Conservation (phyloP, 2,888 invertebrate species). For the Latheticus oryzae region DNA sequence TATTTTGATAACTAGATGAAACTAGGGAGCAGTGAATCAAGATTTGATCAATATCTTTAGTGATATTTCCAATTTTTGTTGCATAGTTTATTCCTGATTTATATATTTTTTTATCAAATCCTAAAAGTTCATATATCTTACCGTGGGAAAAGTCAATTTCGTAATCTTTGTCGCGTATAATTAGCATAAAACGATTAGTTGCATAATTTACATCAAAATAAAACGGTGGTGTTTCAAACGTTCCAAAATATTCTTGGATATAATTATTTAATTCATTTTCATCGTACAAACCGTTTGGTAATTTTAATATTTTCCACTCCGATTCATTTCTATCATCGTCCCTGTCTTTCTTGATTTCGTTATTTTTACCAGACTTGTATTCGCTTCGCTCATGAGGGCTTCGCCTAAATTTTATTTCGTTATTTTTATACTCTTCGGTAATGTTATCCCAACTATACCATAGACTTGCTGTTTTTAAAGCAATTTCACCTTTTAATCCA, state of each 20-base stretch:
- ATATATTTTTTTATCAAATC: constrained; percentile 2
- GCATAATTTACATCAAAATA: constrained; percentile 35
- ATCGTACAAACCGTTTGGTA: constrained; percentile 10
- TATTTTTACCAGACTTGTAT: constrained; percentile 2
- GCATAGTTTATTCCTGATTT: constrained; percentile 3
- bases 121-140: constrained; percentile 2
- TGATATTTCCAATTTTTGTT: constrained; percentile 12
- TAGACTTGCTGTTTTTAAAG: constrained; percentile 12
- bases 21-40: constrained; percentile 14
- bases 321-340: constrained; percentile 10
- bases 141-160: constrained; percentile 2
- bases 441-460: constrained; percentile 2
- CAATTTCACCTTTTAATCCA: constrained; percentile 27
- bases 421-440: constrained; percentile 2
- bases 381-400: constrained; percentile 3
- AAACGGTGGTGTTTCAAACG: constrained; percentile 32
- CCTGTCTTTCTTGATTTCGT: constrained; percentile 3
- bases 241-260: constrained; percentile 26
- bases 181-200: constrained; percentile 1
- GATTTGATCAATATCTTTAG: constrained; percentile 13
- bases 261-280: constrained; percentile 25
- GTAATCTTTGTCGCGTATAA: constrained; percentile 2
- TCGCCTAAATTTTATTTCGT: constrained; percentile 2
- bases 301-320: constrained; percentile 11
- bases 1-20: constrained; percentile 20